Evolutionary conservation across 2,113 vertebrate species (phyloP).

Genomic region (Microcebus jonahi): DNA sequence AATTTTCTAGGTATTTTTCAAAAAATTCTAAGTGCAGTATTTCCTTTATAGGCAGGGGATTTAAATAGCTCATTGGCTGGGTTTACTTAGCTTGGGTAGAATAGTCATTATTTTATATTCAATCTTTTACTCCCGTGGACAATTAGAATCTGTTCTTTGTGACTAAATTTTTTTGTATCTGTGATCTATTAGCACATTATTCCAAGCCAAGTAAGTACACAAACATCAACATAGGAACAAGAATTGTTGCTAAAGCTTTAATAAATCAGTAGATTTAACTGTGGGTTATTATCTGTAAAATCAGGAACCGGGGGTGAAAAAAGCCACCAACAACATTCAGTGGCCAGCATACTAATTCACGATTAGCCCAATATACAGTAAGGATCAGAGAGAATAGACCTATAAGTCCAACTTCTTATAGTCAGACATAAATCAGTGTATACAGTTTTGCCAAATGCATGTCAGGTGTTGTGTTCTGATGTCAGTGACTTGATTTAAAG

Average conservation of each 20-base stretch:
- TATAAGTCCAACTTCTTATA: neutral
- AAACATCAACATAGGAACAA: neutral
- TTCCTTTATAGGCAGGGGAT: neutral
- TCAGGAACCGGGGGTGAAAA: neutral
- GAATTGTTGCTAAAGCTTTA: neutral
- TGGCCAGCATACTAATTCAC: neutral
- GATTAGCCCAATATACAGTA: neutral
- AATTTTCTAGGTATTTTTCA: neutral
- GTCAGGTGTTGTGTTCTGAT: neutral
- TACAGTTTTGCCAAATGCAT: neutral
- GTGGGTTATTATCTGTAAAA: neutral
- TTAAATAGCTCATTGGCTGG: neutral
- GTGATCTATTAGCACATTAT: neutral
- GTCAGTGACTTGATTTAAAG: neutral
- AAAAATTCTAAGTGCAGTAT: neutral
- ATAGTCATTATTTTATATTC: neutral
- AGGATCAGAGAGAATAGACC: neutral
- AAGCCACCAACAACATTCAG: neutral
- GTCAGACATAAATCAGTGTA: too few relatives aligned
- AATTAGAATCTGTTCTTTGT: neutral
- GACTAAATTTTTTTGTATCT: neutral
- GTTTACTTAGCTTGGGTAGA: neutral
- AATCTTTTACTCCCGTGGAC: neutral
- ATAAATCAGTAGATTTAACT: neutral
- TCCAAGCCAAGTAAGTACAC: neutral